Evolutionary conservation across 1,140 invertebrate species (phyloP).

Genomic region (Drosophila subobscura): DNA sequence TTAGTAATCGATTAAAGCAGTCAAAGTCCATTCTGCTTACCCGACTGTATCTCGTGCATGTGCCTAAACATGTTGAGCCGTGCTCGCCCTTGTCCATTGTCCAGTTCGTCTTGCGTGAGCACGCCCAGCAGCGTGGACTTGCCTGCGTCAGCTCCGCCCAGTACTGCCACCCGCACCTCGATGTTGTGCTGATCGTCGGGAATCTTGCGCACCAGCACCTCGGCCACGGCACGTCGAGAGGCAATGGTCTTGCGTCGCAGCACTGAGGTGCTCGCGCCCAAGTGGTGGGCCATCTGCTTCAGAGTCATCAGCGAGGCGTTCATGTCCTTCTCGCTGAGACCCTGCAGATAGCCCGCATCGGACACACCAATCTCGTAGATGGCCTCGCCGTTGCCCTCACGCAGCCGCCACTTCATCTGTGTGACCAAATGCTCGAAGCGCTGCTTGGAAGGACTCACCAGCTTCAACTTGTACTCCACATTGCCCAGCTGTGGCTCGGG

Average conservation of each 20-base stretch:
- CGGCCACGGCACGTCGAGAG: constrained; percentile 87
- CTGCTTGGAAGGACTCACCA: constrained; percentile 92
- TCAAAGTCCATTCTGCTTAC: constrained; percentile 8
- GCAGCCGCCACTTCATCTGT: constrained; percentile 95
- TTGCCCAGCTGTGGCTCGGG: constrained; percentile 96
- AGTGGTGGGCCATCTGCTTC: constrained; percentile 91
- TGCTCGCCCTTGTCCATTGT: constrained; percentile 97
- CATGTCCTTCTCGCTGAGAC: constrained; percentile 92
- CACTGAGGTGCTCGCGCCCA: constrained; percentile 92
- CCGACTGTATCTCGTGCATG: constrained; percentile 96
- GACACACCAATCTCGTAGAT: constrained; percentile 98
- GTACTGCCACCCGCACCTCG: constrained; percentile 95
- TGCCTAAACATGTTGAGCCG: constrained; percentile 98
- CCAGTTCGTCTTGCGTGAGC: constrained; percentile 96
- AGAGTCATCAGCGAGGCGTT: constrained; percentile 92
- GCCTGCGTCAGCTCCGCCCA: constrained; percentile 96
- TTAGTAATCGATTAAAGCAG: neutral
- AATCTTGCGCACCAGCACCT: constrained; percentile 95
- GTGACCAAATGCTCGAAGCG: constrained; percentile 95
- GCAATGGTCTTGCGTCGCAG: constrained; percentile 84
- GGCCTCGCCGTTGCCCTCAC: constrained; percentile 95
- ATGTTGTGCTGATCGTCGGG: constrained; percentile 96
- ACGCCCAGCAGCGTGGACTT: constrained; percentile 97
- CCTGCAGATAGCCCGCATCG: constrained; percentile 94
- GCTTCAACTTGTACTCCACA: constrained; percentile 96